A percentile compares a stretch with the other conserved stretches of the same genome.
Conservation (phyloP, 2,797 vertebrate species). For the Halcyon chelicuti region DNA sequence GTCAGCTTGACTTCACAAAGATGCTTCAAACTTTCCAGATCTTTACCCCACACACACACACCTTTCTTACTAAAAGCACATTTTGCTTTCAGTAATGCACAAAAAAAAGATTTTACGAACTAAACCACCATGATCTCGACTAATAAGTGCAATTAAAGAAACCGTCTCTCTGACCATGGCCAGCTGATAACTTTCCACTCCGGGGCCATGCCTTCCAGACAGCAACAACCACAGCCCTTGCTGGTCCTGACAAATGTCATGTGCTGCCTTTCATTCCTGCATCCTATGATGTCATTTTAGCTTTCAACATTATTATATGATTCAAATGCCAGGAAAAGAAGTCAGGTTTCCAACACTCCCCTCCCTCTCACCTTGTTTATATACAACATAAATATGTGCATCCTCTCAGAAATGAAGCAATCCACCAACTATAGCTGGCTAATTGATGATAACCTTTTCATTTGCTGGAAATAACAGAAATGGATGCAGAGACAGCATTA, state of each 20-base stretch:
- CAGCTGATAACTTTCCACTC: background rate
- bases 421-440: conserved; percentile 3
- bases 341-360: background rate
- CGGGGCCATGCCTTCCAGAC: background rate
- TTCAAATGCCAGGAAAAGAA: background rate
- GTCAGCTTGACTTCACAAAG: background rate
- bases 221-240: background rate
- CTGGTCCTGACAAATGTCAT: background rate
- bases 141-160: background rate
- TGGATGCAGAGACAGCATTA: conserved; percentile 18
- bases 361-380: background rate
- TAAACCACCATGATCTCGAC: background rate
- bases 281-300: background rate
- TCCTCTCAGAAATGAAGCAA: background rate
- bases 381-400: background rate
- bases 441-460: conserved; percentile 59
- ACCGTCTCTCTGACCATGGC: background rate
- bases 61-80: background rate
- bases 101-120: background rate
- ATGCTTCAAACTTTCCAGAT: background rate
- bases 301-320: background rate
- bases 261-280: background rate
- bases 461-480: conserved; percentile 39
- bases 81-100: background rate
- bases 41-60: too few relatives aligned